A percentile compares a stretch with the other conserved stretches of the same genome.
Evolutionary conservation across 2,113 vertebrate genomes (phyloP).

Genomic region (Arenaria interpres): DNA sequence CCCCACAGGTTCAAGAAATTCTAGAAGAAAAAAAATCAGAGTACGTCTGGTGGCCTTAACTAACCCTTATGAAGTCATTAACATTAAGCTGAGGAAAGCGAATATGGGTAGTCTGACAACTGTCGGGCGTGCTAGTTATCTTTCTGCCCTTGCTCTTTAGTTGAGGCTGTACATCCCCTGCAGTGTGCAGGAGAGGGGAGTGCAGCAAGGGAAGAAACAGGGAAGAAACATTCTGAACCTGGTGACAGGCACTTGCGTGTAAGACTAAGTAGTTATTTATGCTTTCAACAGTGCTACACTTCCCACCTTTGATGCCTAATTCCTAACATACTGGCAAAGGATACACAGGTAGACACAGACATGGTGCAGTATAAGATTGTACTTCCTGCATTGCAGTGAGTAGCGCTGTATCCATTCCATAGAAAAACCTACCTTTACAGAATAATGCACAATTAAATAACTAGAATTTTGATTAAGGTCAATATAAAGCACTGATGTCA

Average conservation of each 20-base stretch:
- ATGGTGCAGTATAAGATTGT: background rate
- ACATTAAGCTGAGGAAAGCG: background rate
- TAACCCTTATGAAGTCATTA: background rate
- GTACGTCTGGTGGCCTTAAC: background rate
- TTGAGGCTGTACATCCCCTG: background rate
- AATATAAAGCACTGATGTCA: background rate
- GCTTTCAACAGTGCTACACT: background rate
- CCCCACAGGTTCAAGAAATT: background rate
- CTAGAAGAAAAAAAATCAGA: background rate
- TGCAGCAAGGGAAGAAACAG: background rate
- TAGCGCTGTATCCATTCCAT: background rate
- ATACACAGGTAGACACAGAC: background rate
- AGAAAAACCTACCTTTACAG: background rate
- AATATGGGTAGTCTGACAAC: background rate
- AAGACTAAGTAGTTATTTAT: background rate
- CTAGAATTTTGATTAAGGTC: background rate
- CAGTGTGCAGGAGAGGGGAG: background rate
- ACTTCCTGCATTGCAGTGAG: background rate
- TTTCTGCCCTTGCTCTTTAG: background rate
- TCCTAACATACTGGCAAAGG: background rate
- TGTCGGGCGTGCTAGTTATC: background rate
- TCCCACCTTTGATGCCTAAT: fast-evolving
- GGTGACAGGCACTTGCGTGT: background rate
- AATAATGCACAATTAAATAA: background rate
- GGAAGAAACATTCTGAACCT: background rate